phyloP scores from a whole-genome alignment of 2,888 invertebrate genomes.

The Apotomis capreana region DNA sequence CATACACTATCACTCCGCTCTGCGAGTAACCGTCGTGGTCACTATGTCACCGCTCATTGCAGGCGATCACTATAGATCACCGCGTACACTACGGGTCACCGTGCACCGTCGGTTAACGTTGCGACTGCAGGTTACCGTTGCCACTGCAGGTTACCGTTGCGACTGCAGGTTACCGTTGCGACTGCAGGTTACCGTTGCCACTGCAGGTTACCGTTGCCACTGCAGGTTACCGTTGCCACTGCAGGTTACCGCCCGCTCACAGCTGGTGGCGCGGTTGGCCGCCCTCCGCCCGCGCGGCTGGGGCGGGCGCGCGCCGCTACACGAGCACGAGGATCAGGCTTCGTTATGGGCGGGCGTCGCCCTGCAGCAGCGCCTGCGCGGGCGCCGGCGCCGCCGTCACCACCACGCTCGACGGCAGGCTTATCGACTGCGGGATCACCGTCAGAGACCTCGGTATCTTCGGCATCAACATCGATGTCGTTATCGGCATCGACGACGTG shows the following conservation, averaged over 20 bases:
- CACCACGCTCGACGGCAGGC: conserved; percentile 36
- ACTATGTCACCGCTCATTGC: too few species aligned
- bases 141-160: too few species aligned
- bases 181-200: too few species aligned
- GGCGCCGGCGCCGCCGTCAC: conserved; percentile 40
- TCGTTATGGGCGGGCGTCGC: conserved; percentile 71
- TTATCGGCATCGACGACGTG: conserved; percentile 54
- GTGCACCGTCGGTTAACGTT: background rate
- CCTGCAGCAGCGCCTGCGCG: conserved; percentile 44
- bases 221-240: too few species aligned
- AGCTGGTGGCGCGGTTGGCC: too few species aligned
- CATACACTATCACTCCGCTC: too few species aligned
- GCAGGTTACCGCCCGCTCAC: too few species aligned
- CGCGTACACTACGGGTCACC: background rate
- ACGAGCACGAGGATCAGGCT: conserved; percentile 66
- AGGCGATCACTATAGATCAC: background rate
- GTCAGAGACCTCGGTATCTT: conserved; percentile 92
- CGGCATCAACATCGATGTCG: conserved; percentile 83
- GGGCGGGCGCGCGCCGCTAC: conserved; percentile 56
- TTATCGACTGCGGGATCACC: conserved; percentile 87
- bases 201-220: too few species aligned
- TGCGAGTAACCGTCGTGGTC: too few species aligned
- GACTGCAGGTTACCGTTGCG: too few species aligned
- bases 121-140: too few species aligned
- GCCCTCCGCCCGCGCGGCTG: conserved; percentile 43